Base-by-base conservation (phyloP, 2,113 vertebrate genomes). In the Anseranas semipalmata region DNA sequence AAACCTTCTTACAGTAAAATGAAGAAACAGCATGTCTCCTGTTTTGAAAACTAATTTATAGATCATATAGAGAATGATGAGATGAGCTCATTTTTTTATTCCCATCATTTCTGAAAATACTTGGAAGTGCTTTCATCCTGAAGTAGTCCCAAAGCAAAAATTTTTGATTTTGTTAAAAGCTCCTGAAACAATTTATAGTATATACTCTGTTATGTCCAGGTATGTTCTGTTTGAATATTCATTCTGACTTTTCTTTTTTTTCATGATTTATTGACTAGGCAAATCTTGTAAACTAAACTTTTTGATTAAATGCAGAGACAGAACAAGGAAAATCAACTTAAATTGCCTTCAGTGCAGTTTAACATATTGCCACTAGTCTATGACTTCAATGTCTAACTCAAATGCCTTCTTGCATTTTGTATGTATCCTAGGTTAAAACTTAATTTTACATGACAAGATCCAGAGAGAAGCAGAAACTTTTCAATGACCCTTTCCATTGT, bases 91-190 rank as follows among this genome's bases (percentile, higher is more conserved):
- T 62, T 80, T 71, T n/a, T 77, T 77, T 45, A 60, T 59, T 73
- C 18, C 22, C 1, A 59, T 1, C 1, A 2, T 8, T 35, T 81
- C 30, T 35, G 20, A 79, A 85, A 82, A 4, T 35, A 56, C 80
- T 76, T 68, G 20, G 10, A 88, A 66, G 5, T 43, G 1, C 3
- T 56, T 88, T 92, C 60, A 39, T 65, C 17, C 27, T 58, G 14
- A 65, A 76, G 7, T 12, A 45, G 10, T 39, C 12, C 7, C 33
- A 59, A 73, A 85, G 1, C 0, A 0, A 50, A 7, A 0, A 12
- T 9, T 60, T 37, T 73, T 17, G 0, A 1, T 35, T 63, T 50
- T 85, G 2, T 5, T 73, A 48, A 62, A 73, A 66, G 4, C 3
- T 65, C 13, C 20, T 58, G 59, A 88, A 63, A 7, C 12, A 60